Conservation (phyloP, 2,113 vertebrate genomes). For the Myotis lucifugus region DNA sequence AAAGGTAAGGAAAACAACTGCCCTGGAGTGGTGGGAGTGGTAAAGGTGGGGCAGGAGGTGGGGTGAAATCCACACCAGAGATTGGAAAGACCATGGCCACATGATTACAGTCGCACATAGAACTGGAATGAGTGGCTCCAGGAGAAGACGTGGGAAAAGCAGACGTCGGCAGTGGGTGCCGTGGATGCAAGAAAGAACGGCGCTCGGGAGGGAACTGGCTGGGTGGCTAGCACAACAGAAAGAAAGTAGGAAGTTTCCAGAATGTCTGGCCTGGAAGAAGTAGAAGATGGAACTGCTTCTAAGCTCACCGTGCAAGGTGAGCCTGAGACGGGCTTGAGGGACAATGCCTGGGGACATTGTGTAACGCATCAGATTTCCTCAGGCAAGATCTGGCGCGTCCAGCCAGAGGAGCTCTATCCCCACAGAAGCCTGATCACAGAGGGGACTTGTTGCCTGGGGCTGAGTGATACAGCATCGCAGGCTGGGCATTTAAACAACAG, state of each 20-base stretch:
- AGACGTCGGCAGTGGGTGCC: accelerated
- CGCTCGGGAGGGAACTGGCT: neutral
- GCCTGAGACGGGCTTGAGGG: neutral
- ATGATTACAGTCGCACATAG: neutral
- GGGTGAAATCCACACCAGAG: neutral
- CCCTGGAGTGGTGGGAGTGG: too few species aligned
- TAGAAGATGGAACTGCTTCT: neutral
- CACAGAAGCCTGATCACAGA: too few species aligned
- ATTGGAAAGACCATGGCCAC: neutral
- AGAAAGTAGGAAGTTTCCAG: neutral
- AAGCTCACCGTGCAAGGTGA: neutral
- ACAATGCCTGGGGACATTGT: neutral
- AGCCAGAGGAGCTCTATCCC: neutral
- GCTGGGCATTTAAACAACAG: accelerated
- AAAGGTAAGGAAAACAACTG: neutral
- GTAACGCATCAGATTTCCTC: neutral
- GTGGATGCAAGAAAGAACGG: neutral
- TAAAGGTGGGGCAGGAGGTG: too few species aligned
- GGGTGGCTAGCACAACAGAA: neutral
- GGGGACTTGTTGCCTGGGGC: neutral
- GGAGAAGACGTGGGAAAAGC: neutral
- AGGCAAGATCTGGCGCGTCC: neutral
- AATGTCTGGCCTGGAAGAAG: neutral
- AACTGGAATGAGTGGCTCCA: neutral
- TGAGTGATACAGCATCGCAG: too few species aligned